Conservation (phyloP, 37 sponge, comb jelly and placozoan species). For the Halisarca cf. caerulea region DNA sequence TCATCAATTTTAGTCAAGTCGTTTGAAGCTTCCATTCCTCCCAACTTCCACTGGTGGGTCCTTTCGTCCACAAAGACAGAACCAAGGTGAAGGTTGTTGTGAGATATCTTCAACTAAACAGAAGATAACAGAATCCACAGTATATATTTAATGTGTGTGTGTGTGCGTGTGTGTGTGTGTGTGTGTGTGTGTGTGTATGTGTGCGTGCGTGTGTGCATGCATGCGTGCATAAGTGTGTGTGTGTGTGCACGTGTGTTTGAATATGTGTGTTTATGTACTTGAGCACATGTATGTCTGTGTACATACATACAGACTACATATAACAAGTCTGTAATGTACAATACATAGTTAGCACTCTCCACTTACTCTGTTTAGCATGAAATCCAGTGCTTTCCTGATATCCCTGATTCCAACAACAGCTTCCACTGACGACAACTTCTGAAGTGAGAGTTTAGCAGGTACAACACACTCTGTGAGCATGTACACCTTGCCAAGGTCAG, state of each 20-base stretch:
- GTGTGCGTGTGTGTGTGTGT: too few species aligned
- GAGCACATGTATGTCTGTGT: too few species aligned
- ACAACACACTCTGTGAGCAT: conserved; percentile 59
- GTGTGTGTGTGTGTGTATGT: too few species aligned
- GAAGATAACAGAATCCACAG: not conserved
- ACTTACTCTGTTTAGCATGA: conserved; percentile 58
- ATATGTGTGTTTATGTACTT: too few species aligned
- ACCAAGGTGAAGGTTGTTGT: conserved; percentile 52
- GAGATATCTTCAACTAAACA: conserved; percentile 36
- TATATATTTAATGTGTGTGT: too few species aligned
- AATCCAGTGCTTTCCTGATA: conserved; percentile 45
- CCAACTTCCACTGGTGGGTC: conserved; percentile 63
- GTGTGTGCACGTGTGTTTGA: too few species aligned
- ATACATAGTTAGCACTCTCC: not conserved
- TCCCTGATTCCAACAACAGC: conserved; percentile 63
- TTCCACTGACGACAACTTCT: conserved; percentile 31
- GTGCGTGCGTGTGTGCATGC: too few species aligned
- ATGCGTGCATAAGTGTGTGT: too few species aligned
- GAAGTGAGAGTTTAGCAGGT: conserved; percentile 24
- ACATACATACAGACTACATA: not conserved
- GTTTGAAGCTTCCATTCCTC: conserved; percentile 53
- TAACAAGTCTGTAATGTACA: not conserved
- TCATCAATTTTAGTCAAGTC: conserved; percentile 15
- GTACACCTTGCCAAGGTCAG: not conserved
- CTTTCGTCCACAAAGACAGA: conserved; percentile 42